A percentile compares a stretch with the other conserved stretches of the same genome.
phyloP scores from a whole-genome alignment of 2,888 invertebrate genomes.

The Serrognathus titanus region DNA sequence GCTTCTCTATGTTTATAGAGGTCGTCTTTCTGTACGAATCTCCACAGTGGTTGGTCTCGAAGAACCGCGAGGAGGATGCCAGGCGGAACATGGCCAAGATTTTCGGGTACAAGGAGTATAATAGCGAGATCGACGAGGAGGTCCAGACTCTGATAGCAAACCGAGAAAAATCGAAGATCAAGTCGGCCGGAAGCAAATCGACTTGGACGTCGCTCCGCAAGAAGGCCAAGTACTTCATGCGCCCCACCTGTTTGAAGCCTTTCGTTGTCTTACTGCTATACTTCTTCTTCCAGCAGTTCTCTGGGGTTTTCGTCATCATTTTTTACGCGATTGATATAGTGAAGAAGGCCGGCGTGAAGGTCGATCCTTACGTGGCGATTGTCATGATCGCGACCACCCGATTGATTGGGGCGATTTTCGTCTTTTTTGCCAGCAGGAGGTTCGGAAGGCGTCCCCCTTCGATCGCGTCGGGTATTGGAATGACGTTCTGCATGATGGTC shows the following conservation, averaged over 20 bases:
- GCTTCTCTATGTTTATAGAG: constrained; percentile 45
- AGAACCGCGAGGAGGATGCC: constrained; percentile 51
- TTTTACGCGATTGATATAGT: constrained; percentile 57
- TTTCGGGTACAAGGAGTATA: constrained; percentile 40
- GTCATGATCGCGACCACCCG: constrained; percentile 54
- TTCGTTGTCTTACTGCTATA: constrained; percentile 50
- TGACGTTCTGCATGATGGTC: constrained; percentile 53
- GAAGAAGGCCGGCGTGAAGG: constrained; percentile 47
- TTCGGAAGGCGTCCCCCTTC: constrained; percentile 59
- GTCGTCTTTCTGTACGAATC: constrained; percentile 53
- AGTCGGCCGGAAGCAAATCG: background rate
- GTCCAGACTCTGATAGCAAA: constrained; percentile 34
- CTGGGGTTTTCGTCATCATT: constrained; percentile 55
- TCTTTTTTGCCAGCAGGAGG: constrained; percentile 51
- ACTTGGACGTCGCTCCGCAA: constrained; percentile 26
- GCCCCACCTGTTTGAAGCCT: constrained; percentile 49
- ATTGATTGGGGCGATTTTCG: constrained; percentile 47
- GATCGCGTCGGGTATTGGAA: constrained; percentile 56
- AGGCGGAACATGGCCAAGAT: constrained; percentile 45
- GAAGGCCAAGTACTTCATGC: constrained; percentile 38
- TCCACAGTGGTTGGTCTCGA: constrained; percentile 53
- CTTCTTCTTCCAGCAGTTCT: constrained; percentile 59
- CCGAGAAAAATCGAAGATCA: constrained; percentile 23
- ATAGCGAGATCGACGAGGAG: constrained; percentile 34
- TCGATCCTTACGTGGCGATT: constrained; percentile 51